Evolutionary conservation across 2,113 vertebrate genomes (phyloP).

Genomic region (Clarias batrachus): DNA sequence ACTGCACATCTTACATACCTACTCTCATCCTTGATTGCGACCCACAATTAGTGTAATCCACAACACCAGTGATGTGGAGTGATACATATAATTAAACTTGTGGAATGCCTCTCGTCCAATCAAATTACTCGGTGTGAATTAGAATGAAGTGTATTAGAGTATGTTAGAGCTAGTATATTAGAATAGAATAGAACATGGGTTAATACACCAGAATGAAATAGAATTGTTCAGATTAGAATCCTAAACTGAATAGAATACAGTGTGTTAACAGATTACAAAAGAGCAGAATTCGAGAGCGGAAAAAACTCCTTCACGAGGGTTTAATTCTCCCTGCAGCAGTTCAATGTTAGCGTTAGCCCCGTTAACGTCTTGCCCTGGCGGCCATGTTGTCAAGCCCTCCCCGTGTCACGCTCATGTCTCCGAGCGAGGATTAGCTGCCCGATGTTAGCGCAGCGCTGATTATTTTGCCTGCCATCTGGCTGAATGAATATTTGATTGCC

Average conservation of each 20-base stretch:
- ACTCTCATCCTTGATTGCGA: no score
- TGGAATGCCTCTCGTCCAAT: no score
- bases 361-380: no score
- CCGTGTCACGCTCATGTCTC: not conserved
- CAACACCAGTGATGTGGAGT: no score
- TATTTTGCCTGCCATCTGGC: conserved; percentile 57
- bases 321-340: not conserved
- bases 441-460: not conserved
- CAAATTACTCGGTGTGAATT: no score
- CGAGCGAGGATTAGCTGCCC: not conserved
- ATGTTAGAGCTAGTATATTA: no score
- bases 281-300: no score
- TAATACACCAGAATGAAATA: not conserved
- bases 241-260: not conserved
- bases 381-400: not conserved
- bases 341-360: not conserved
- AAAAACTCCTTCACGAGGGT: not conserved
- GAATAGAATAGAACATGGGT: not conserved
- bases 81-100: no score
- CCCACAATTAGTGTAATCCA: no score
- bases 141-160: no score
- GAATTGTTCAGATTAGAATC: not conserved
- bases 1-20: no score
- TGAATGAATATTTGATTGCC: conserved; percentile 67
- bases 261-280: not conserved